These are phyloP conservation scores for Aphis craccivora DNA, from an alignment of 1,140 invertebrate genomes.

Conservation along the genomic window DNA sequence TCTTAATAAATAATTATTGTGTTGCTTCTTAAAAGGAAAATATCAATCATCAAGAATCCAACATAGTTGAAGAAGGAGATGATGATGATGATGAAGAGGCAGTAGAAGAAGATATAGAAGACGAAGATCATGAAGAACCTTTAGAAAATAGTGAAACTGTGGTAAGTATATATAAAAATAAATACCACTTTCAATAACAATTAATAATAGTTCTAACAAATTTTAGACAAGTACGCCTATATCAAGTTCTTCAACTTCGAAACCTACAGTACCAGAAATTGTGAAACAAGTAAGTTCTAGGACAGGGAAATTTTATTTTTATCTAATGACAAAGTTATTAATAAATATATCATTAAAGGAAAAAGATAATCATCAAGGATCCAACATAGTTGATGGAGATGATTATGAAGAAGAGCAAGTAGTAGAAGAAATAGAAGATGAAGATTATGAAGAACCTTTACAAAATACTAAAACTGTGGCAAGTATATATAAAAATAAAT, in stretches of 20 bases:
- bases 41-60: background rate
- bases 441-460: too few species aligned
- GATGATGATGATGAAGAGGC: background rate
- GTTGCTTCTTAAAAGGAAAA: background rate
- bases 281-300: background rate
- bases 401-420: background rate
- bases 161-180: too few species aligned
- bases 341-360: background rate
- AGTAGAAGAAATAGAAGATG: background rate
- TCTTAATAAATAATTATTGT: too few species aligned
- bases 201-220: too few species aligned
- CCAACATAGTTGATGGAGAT: background rate
- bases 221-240: background rate
- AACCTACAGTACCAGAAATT: background rate
- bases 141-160: too few species aligned
- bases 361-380: background rate
- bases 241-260: background rate
- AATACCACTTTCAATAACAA: too few species aligned
- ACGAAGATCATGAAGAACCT: too few species aligned
- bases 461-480: too few species aligned
- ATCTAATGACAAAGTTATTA: background rate
- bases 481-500: too few species aligned
- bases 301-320: background rate
- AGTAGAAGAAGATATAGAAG: background rate
- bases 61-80: background rate